Conservation (phyloP, 2,888 invertebrate genomes). For the Stegophylla sp. region DNA sequence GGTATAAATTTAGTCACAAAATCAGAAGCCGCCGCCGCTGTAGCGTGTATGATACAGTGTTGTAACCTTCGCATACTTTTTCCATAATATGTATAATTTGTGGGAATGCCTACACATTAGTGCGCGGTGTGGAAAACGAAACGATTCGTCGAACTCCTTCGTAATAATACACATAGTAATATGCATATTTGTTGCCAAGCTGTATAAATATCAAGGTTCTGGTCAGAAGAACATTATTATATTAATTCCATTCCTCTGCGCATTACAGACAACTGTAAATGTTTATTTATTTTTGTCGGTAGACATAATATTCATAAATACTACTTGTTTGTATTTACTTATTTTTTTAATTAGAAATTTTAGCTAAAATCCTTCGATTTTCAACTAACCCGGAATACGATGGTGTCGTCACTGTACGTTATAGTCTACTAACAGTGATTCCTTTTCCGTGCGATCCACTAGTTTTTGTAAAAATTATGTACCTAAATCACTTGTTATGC, state of each 20-base stretch:
- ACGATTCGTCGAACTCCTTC: background rate
- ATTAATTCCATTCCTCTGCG: background rate
- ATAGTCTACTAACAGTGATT: too few species aligned
- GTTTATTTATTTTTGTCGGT: too few species aligned
- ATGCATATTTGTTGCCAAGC: background rate
- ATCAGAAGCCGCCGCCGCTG: background rate
- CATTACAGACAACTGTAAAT: too few species aligned
- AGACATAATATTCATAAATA: too few species aligned
- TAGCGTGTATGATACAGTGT: background rate
- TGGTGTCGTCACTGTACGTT: too few species aligned
- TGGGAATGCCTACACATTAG: background rate
- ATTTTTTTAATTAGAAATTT: too few species aligned
- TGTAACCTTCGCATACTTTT: conserved; percentile 34
- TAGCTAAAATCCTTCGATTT: too few species aligned
- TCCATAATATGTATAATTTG: background rate
- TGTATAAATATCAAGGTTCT: background rate
- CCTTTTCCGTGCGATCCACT: too few species aligned
- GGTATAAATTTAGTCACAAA: background rate
- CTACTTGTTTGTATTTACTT: too few species aligned
- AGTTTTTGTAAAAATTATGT: too few species aligned
- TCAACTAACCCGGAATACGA: too few species aligned
- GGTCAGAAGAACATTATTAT: background rate
- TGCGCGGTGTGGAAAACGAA: background rate
- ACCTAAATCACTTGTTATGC: too few species aligned
- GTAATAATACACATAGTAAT: background rate